These are phyloP conservation scores for Fragum whitleyi DNA, from an alignment of 2,888 invertebrate genomes.

Conservation along the genomic window DNA sequence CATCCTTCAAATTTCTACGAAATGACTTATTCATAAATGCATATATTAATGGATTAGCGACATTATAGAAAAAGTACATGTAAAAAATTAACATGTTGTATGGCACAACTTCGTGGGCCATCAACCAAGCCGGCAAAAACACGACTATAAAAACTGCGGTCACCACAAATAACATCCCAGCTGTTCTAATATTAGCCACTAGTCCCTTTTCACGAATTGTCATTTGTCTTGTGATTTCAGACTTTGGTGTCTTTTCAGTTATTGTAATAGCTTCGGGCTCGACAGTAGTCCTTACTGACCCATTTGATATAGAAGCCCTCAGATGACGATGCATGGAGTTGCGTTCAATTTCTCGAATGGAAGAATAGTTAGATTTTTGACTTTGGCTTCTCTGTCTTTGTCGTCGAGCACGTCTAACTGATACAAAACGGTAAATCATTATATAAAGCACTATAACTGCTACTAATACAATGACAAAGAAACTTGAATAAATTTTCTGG, in stretches of 20 bases:
- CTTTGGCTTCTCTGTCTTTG: conserved; percentile 37
- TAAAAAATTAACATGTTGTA: conserved; percentile 81
- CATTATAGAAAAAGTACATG: conserved; percentile 84
- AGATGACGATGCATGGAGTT: conserved; percentile 31
- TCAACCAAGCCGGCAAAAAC: conserved; percentile 83
- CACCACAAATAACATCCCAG: conserved; percentile 84
- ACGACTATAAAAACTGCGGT: conserved; percentile 84
- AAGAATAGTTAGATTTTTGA: conserved; percentile 53
- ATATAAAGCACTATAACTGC: conserved; percentile 81
- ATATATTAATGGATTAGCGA: conserved; percentile 84
- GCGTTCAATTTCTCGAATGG: conserved; percentile 27
- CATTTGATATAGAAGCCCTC: conserved; percentile 49
- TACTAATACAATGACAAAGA: conserved; percentile 80
- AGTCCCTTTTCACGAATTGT: conserved; percentile 75
- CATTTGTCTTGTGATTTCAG: conserved; percentile 54
- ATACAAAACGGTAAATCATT: conserved; percentile 76
- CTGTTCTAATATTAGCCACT: conserved; percentile 83
- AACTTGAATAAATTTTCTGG: conserved; percentile 78
- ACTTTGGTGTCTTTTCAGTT: conserved; percentile 25
- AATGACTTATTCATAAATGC: conserved; percentile 85
- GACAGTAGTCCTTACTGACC: conserved; percentile 44
- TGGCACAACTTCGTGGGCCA: conserved; percentile 76
- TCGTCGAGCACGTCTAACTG: conserved; percentile 64
- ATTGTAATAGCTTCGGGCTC: conserved; percentile 26
- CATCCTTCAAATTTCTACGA: conserved; percentile 78